Conservation (phyloP, 2,113 vertebrate species). For the Lethenteron reissneri region DNA sequence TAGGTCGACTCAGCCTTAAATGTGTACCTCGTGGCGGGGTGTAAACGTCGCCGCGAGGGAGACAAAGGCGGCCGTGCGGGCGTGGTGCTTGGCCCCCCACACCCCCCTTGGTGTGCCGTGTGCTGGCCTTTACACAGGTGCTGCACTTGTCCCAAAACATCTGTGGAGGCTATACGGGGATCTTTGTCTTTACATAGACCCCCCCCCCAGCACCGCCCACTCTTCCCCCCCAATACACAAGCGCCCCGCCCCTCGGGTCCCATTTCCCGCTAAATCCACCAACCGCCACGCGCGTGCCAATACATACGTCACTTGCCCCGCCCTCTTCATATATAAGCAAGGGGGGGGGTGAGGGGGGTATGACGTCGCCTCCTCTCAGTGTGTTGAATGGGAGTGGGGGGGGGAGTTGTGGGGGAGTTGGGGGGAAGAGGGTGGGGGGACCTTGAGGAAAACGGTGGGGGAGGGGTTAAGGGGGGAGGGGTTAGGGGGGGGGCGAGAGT, state of each 20-base stretch:
- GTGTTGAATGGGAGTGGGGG: neutral
- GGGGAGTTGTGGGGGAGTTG: neutral
- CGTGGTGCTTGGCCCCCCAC: too few species aligned
- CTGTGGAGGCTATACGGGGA: too few species aligned
- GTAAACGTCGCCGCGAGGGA: too few species aligned
- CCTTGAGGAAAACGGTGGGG: neutral
- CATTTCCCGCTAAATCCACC: too few species aligned
- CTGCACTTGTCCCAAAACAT: too few species aligned
- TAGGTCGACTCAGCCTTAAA: too few species aligned
- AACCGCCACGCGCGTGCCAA: neutral
- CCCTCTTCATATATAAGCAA: neutral
- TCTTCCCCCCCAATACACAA: neutral
- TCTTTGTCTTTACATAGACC: neutral
- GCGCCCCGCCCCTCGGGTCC: neutral
- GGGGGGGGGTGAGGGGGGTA: neutral
- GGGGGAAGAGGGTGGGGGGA: neutral
- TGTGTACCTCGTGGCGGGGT: too few species aligned
- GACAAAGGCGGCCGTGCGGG: too few species aligned
- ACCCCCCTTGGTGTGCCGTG: too few species aligned
- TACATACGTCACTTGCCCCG: neutral
- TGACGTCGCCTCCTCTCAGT: neutral
- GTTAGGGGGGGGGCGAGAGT: neutral
- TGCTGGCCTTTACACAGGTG: too few species aligned
- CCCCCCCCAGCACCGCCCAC: neutral
- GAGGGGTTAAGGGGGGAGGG: neutral